phyloP scores from a whole-genome alignment of 2,888 invertebrate genomes.

The Meteorus cinctellus region DNA sequence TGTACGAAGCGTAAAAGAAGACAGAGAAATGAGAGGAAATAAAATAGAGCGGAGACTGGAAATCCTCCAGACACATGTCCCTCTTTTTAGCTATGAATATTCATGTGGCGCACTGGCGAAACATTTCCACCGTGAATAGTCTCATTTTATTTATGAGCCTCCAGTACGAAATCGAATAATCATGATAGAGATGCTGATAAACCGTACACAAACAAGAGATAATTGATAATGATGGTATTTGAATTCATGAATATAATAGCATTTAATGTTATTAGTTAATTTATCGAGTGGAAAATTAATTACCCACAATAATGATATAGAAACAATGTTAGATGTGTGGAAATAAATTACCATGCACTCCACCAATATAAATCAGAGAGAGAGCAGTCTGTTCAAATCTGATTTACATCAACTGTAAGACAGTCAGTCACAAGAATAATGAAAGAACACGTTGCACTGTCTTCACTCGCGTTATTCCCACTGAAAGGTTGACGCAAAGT shows the following conservation, averaged over 20 bases:
- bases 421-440: constrained; percentile 11
- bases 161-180: neutral
- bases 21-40: constrained; percentile 19
- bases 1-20: neutral
- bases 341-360: neutral
- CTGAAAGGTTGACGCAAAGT: constrained; percentile 21
- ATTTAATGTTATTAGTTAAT: constrained; percentile 1
- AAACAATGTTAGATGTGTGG: neutral
- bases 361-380: neutral
- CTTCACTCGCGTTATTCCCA: constrained; percentile 24
- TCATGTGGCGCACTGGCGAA: constrained; percentile 7
- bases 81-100: constrained; percentile 22
- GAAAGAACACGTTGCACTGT: constrained; percentile 5
- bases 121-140: constrained; percentile 3
- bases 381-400: no score
- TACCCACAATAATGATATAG: neutral
- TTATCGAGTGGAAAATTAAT: constrained; percentile 3
- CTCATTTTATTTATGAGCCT: neutral
- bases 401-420: constrained; percentile 1
- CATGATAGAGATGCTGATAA: neutral
- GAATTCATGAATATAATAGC: constrained; percentile 11
- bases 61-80: constrained; percentile 24
- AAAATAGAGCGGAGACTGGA: constrained; percentile 11
- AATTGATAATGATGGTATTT: neutral
- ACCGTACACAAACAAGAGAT: neutral